Evolutionary conservation across 2,888 invertebrate genomes (phyloP), one percentile per base, ranked within the genome.

Genomic region (Lamellibrachia satsuma): DNA sequence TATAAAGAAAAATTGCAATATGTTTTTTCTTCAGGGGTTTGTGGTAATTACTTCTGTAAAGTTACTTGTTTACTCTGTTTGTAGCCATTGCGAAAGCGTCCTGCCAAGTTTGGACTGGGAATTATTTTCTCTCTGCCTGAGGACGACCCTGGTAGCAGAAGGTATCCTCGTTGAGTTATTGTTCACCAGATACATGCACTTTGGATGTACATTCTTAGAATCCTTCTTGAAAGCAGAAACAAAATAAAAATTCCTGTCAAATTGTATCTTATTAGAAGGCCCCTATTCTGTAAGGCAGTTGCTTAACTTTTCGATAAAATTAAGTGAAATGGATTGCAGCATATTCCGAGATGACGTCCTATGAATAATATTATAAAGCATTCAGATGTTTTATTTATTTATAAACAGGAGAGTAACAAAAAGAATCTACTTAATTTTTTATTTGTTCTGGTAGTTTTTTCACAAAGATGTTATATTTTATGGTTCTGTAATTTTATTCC

Each of bases 91-190:
- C 91, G 92, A 52, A 93, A 94, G 91, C 22, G 94, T 92, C 95
- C 97, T 93, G 97, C 97, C 2, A 97, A 98, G 95, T 96, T 98
- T 22, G 98, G 98, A 1, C 96, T 98, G 57, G 97, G 97, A 11
- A 97, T 98, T 93, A 97, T 98, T 93, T 97, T 98, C 93, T 95
- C 95, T 90, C 94, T 96, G 90, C 93, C 95, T 92, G 95, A 95
- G 75, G n/a, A 75, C 75, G 75, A 75, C 75, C 75, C 75, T 22
- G 92, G 11, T 90, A 52, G 27, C 22, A 27, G 52, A 39, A 91
- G 55, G 91, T 91, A 91, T n/a, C 75, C n/a, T 75, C 2, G n/a
- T 75, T n/a, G 22, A 15, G 15, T n/a, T 75, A 15, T 75, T 75
- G 22, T 75, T 15, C n/a, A 6, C 2, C 3, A 22, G 75, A 75